Conservation (phyloP, 2,113 vertebrate species). For the Neolamprologus caudopunctatus region DNA sequence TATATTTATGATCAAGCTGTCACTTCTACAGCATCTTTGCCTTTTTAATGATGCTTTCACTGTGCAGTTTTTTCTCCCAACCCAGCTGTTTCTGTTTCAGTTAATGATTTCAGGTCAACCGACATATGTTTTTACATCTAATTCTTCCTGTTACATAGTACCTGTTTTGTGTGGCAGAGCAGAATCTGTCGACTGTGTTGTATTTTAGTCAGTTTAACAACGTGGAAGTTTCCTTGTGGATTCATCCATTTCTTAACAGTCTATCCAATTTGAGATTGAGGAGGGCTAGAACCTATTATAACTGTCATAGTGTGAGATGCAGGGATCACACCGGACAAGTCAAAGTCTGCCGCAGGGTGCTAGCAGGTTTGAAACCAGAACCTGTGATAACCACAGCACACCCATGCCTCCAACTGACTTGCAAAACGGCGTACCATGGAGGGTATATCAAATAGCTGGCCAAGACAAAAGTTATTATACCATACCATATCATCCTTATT, state of each 20-base stretch:
- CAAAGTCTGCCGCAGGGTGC: not conserved
- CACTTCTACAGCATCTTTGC: not conserved
- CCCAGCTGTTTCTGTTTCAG: not conserved
- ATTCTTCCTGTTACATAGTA: not conserved
- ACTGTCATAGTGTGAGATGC: not conserved
- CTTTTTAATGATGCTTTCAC: not conserved
- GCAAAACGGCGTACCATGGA: accelerated
- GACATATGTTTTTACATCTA: not conserved
- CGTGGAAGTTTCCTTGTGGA: not conserved
- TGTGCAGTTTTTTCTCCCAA: not conserved
- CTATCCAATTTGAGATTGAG: not conserved
- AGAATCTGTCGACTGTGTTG: not conserved
- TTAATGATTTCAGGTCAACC: not conserved
- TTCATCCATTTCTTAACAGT: not conserved
- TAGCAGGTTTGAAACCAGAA: not conserved
- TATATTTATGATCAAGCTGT: not conserved
- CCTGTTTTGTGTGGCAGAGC: not conserved
- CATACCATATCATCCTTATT: not conserved
- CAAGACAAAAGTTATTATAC: not conserved
- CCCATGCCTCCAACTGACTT: not conserved
- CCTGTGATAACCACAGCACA: not conserved
- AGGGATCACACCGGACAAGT: not conserved
- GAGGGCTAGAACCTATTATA: not conserved
- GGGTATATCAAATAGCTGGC: not conserved
- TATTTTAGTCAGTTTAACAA: not conserved